Conservation (phyloP, 2,797 vertebrate species). For the Pogoniulus pusillus region DNA sequence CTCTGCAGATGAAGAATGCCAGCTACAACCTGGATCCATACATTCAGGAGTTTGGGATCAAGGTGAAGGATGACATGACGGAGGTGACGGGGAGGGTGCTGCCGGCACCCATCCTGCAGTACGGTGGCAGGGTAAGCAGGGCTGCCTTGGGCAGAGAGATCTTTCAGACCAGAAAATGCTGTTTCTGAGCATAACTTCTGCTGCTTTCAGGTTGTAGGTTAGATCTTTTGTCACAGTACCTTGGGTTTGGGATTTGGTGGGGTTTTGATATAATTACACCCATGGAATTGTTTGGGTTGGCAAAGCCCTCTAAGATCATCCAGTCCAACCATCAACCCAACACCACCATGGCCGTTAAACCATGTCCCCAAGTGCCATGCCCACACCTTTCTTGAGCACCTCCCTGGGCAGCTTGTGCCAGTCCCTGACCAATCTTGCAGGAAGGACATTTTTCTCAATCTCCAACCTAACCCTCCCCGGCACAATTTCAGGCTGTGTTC, state of each 20-base stretch:
- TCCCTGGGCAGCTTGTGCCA: too few relatives aligned
- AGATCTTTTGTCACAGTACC: background rate
- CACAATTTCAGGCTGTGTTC: too few relatives aligned
- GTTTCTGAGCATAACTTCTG: background rate
- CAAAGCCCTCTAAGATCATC: too few relatives aligned
- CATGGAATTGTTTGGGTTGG: too few relatives aligned
- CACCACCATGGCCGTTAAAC: too few relatives aligned
- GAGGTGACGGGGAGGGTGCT: slow-evolving; percentile 97
- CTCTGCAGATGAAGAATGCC: slow-evolving; percentile 95
- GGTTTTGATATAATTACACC: background rate
- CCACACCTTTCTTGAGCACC: too few relatives aligned
- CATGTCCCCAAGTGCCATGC: too few relatives aligned
- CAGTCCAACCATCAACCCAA: too few relatives aligned
- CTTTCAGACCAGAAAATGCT: background rate
- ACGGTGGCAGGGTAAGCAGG: slow-evolving; percentile 92
- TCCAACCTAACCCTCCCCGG: too few relatives aligned
- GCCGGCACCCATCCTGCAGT: slow-evolving; percentile 96
- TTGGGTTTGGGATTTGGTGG: background rate
- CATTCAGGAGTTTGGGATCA: slow-evolving; percentile 99
- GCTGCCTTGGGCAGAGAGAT: background rate
- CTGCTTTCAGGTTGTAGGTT: background rate
- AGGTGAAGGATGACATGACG: slow-evolving; percentile 98
- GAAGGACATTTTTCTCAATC: too few relatives aligned
- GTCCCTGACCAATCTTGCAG: too few relatives aligned
- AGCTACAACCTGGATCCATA: slow-evolving; percentile 98